Percentiles rank a stretch among this genome's conserved stretches.
phyloP scores from a whole-genome alignment of 2,888 invertebrate genomes.

The Diogma glabrata region DNA sequence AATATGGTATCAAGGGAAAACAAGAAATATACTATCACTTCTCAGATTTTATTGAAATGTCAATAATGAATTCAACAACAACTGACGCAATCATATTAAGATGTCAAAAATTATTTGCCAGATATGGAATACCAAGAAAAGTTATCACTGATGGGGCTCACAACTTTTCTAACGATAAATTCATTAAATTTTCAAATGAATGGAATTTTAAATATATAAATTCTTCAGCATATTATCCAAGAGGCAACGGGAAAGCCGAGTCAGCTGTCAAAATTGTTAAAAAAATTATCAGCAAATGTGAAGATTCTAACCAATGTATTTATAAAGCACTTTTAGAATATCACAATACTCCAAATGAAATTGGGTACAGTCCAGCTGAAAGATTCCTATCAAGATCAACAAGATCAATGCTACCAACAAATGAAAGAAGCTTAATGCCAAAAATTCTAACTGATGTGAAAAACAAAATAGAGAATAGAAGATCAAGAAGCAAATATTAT shows the following conservation, averaged over 20 bases:
- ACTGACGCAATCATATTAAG: no score
- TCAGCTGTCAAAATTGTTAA: not conserved
- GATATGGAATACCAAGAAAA: not conserved
- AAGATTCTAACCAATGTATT: no score
- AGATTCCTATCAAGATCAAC: not conserved
- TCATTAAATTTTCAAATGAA: not conserved
- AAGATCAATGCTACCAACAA: not conserved
- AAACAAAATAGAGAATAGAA: not conserved
- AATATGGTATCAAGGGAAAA: no score
- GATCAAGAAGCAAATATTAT: not conserved
- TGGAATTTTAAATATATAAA: not conserved
- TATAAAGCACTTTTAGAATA: no score
- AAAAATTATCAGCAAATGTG: no score
- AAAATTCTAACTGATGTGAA: not conserved
- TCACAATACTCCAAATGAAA: no score
- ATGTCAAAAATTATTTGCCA: not conserved
- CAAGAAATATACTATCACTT: no score
- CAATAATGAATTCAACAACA: no score
- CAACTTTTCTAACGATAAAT: not conserved
- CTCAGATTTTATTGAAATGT: no score
- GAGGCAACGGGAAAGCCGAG: conserved; percentile 1
- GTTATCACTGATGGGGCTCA: not conserved
- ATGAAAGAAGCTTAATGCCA: not conserved
- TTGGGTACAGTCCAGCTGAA: not conserved
- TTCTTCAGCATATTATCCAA: not conserved